A percentile compares a stretch with the other conserved stretches of the same genome.
These are phyloP conservation scores for Drosophila formosana DNA, from an alignment of 2,888 invertebrate species.

Conservation along the genomic window DNA sequence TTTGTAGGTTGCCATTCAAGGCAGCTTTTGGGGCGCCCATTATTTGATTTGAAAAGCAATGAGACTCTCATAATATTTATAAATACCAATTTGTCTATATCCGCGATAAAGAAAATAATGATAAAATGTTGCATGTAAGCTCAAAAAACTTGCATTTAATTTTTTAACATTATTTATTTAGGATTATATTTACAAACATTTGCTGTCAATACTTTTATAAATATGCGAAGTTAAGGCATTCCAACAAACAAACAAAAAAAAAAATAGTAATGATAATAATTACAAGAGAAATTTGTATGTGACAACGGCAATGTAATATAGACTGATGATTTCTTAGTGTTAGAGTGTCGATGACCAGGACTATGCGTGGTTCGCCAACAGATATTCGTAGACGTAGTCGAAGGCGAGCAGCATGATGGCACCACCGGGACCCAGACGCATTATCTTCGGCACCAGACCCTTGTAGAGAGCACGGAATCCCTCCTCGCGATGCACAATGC, in stretches of 20 bases:
- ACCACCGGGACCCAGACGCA: constrained; percentile 96
- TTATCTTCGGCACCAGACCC: constrained; percentile 95
- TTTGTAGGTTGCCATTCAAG: neutral
- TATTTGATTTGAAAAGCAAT: neutral
- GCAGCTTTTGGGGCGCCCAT: neutral
- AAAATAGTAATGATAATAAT: neutral
- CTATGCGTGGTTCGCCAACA: constrained; percentile 82
- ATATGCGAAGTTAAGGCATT: neutral
- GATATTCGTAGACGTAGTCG: constrained; percentile 92
- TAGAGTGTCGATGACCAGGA: neutral
- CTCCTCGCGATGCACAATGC: constrained; percentile 93
- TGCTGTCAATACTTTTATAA: neutral
- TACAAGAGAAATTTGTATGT: neutral
- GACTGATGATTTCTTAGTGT: constrained; percentile 1
- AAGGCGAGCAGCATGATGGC: constrained; percentile 97
- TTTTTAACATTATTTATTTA: neutral
- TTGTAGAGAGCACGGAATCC: constrained; percentile 96
- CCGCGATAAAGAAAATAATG: neutral
- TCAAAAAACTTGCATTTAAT: neutral
- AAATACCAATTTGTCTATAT: neutral
- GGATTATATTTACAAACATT: neutral
- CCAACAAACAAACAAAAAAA: constrained; percentile 1
- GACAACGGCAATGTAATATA: neutral
- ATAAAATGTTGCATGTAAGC: neutral
- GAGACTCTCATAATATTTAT: no score